A percentile compares a stretch with the other conserved stretches of the same genome.
phyloP scores from a whole-genome alignment of 2,797 vertebrate species.

The Meda fulgida region DNA sequence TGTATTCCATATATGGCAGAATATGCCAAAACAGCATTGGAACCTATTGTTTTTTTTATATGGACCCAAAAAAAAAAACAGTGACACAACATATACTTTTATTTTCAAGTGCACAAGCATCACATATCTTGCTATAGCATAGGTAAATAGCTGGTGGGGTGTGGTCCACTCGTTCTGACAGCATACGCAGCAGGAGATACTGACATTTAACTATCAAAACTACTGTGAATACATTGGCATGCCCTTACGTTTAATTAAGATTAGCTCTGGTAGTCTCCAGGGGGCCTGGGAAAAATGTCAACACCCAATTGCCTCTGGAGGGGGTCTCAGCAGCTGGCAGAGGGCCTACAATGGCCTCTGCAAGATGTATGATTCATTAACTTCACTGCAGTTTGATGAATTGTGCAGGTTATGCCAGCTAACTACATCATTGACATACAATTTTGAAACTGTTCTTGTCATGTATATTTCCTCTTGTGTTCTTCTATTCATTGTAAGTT shows the following conservation, averaged over 20 bases:
- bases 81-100: neutral
- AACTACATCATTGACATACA: neutral
- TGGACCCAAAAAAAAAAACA: too few species aligned
- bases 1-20: too few species aligned
- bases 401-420: neutral
- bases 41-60: neutral
- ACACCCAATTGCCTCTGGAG: slow-evolving; percentile 39
- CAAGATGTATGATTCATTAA: slow-evolving; percentile 48
- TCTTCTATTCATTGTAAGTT: neutral
- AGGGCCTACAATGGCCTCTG: slow-evolving; percentile 11
- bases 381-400: slow-evolving; percentile 37
- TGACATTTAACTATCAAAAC: slow-evolving; percentile 60
- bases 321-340: slow-evolving; percentile 38
- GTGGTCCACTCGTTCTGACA: slow-evolving; percentile 7
- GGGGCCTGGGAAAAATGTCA: slow-evolving; percentile 60
- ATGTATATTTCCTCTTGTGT: neutral
- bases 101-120: slow-evolving; percentile 9
- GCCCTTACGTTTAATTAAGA: slow-evolving; percentile 60
- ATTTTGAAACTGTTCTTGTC: neutral
- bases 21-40: neutral
- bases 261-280: slow-evolving; percentile 40
- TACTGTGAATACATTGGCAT: slow-evolving; percentile 55
- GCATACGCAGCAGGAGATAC: slow-evolving; percentile 42
- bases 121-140: neutral
- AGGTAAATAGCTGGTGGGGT: slow-evolving; percentile 8